A percentile compares a stretch with the other conserved stretches of the same genome.
Evolutionary conservation across 2,113 vertebrate genomes (phyloP).

Genomic region (Lepus timidus): DNA sequence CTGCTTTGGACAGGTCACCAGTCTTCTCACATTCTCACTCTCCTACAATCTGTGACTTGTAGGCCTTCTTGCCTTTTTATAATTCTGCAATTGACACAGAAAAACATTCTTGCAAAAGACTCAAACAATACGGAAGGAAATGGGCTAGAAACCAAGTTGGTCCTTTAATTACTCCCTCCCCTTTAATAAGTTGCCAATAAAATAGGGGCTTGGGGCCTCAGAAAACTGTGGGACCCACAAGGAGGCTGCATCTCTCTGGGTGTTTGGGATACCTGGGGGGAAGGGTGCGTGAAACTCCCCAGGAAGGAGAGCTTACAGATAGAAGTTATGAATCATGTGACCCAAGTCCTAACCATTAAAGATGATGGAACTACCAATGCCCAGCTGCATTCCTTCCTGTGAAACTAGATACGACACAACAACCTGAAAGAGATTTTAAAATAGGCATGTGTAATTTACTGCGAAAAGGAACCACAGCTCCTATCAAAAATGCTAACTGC

Average conservation of each 20-base stretch:
- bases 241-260: neutral
- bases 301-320: neutral
- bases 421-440: conserved; percentile 8
- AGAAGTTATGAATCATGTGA: neutral
- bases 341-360: neutral
- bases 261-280: neutral
- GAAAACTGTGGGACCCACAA: neutral
- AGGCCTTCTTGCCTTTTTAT: neutral
- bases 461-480: conserved; percentile 20
- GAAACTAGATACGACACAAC: neutral
- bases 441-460: neutral
- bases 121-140: neutral
- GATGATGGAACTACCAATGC: neutral
- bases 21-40: neutral
- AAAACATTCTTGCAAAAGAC: conserved; percentile 11
- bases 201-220: neutral
- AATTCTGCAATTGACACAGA: neutral
- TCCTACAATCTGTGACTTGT: neutral
- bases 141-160: neutral
- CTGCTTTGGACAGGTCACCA: neutral
- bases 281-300: neutral
- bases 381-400: neutral
- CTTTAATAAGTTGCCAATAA: neutral
- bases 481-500: neutral
- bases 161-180: neutral